Evolutionary conservation across 2,113 vertebrate genomes (phyloP), one percentile per base, ranked within the genome.

Genomic region (Anhinga rufa): DNA sequence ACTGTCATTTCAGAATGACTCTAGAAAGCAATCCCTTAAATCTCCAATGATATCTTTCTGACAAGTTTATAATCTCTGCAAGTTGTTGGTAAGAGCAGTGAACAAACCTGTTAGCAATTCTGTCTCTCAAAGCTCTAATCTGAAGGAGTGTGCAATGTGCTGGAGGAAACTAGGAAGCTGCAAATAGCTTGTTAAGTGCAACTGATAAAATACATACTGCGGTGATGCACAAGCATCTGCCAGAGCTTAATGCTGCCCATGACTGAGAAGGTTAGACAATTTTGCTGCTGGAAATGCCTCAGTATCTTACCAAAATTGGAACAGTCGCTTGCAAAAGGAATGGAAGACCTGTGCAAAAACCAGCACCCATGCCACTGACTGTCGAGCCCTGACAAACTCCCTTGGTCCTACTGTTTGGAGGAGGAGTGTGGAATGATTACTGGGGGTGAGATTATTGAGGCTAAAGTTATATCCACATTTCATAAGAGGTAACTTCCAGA

Each of bases 61-160:
- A 93, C 88, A 92, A 81, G 8, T 3, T 88, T 94, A 84, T 95
- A 96, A 92, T 95, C 65, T 96, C 90, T 75, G 38, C 48, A 94
- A 82, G 93, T 54, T 91, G 65, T 81, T 89, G 19, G 72, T 72
- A 93, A 88, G 61, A 90, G 42, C 75, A 96, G 42, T 1, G 36
- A 96, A 82, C 57, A 91, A 94, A 95, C 64, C 65, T 95, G 93
- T 95, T 94, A 95, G 86, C 65, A 90, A 80, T 90, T 91, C 86
- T 79, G 32, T 18, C 36, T 95, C 36, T 84, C 69, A 22, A 24
- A 68, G 57, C 16, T 85, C 40, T 90, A 81, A 75, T 92, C 57
- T 79, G 69, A 92, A 93, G 69, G 14, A 86, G 36, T 61, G 28
- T 76, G 51, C 71, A 81, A 46, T 0, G 1, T 84, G 57, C 77